phyloP scores from a whole-genome alignment of 2,888 invertebrate species.

The Mantis religiosa region DNA sequence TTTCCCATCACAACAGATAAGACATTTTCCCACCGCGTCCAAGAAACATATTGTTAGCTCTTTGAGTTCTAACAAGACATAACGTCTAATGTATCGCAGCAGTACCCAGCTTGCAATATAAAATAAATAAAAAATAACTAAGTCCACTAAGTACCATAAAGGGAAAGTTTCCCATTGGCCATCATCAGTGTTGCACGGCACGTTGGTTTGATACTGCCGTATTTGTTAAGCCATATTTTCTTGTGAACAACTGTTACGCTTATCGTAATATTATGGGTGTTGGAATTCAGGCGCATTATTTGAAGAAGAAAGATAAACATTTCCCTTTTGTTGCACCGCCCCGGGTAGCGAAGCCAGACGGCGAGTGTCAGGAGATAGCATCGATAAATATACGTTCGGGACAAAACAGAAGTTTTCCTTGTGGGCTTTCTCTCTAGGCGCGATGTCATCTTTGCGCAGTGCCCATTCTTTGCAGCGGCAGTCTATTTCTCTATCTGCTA shows the following conservation, averaged over 20 bases:
- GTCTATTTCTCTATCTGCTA: neutral
- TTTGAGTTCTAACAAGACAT: too few species aligned
- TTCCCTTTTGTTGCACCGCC: neutral
- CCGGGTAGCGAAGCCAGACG: neutral
- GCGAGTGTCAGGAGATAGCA: neutral
- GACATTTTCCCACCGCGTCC: too few species aligned
- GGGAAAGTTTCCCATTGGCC: neutral
- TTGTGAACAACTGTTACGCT: neutral
- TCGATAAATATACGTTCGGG: conserved; percentile 12
- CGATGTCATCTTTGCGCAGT: neutral
- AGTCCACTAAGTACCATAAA: neutral
- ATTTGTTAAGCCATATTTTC: neutral
- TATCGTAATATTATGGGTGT: neutral
- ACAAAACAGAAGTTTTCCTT: conserved; percentile 5
- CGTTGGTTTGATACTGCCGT: neutral
- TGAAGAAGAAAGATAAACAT: neutral
- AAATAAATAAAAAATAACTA: too few species aligned
- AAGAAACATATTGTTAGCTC: too few species aligned
- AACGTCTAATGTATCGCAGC: too few species aligned
- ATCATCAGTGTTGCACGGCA: neutral
- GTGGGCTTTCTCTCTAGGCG: neutral
- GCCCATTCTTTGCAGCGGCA: neutral
- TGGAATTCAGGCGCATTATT: neutral
- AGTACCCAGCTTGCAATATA: too few species aligned
- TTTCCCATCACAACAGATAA: too few species aligned